Evolutionary conservation across 2,888 invertebrate genomes (phyloP).

Genomic region (Synergus laeviventris): DNA sequence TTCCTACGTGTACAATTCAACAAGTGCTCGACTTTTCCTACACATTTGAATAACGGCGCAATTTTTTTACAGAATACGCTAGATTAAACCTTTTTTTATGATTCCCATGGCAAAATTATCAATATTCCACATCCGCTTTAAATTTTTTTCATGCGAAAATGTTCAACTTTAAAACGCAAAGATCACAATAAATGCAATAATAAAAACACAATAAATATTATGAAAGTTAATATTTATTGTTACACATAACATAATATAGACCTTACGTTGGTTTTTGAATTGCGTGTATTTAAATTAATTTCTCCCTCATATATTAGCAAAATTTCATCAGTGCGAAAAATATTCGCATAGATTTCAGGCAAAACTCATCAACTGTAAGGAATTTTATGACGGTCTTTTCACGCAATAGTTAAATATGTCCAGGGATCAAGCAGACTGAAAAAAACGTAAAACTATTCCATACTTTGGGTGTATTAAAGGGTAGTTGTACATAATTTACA

Average conservation of each 20-base stretch:
- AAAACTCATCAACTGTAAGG: neutral
- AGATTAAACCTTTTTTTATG: neutral
- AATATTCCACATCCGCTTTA: neutral
- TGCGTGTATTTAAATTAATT: no score
- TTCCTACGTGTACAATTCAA: conserved; percentile 14
- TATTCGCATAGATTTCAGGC: neutral
- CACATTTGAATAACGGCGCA: conserved; percentile 22
- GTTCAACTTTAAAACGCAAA: no score
- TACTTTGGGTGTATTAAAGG: neutral
- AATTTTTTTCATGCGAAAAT: neutral
- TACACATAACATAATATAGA: no score
- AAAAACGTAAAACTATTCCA: neutral
- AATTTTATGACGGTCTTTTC: conserved; percentile 2
- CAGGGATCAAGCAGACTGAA: neutral
- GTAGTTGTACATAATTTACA: neutral
- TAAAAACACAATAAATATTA: no score
- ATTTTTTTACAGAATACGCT: conserved; percentile 9
- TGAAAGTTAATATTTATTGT: no score
- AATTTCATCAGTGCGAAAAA: neutral
- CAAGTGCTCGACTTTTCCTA: conserved; percentile 21
- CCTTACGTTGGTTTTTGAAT: no score
- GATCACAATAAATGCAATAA: no score
- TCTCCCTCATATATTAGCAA: neutral
- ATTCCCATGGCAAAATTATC: neutral
- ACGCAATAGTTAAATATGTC: neutral